A percentile compares a stretch with the other conserved stretches of the same genome.
These are phyloP conservation scores for Tor tambroides DNA, from an alignment of 2,113 vertebrate species.

Conservation along the genomic window DNA sequence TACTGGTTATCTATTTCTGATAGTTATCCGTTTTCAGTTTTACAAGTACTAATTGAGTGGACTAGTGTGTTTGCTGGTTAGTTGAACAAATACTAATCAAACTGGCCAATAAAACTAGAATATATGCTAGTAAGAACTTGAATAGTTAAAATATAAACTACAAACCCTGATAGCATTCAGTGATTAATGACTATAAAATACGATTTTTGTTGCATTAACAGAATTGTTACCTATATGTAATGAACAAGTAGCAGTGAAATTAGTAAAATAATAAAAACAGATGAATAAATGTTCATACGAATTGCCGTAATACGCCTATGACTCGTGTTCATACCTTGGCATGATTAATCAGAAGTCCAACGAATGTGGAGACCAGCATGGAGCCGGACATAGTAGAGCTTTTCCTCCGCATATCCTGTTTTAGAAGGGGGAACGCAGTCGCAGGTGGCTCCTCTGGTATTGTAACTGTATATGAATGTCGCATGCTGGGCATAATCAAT, in stretches of 20 bases:
- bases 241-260: neutral
- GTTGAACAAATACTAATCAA: neutral
- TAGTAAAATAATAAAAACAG: neutral
- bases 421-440: constrained; percentile 81
- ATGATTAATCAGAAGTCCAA: constrained; percentile 93
- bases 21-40: neutral
- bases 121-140: neutral
- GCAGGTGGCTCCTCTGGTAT: constrained; percentile 85
- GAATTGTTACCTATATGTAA: neutral
- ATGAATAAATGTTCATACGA: neutral
- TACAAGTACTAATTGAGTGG: neutral
- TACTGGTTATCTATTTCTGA: neutral
- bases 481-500: constrained; percentile 79
- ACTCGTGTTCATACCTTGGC: constrained; percentile 83
- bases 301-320: neutral
- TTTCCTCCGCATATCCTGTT: constrained; percentile 85
- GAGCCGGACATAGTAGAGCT: constrained; percentile 82
- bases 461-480: constrained; percentile 91
- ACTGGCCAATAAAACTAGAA: neutral
- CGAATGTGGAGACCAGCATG: constrained; percentile 91
- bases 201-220: neutral
- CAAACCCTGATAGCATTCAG: neutral
- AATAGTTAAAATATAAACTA: neutral
- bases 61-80: neutral
- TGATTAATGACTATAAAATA: neutral